Evolutionary conservation across 92 coral and sea anemone species (phyloP).

Genomic region (Blastomussa wellsi): DNA sequence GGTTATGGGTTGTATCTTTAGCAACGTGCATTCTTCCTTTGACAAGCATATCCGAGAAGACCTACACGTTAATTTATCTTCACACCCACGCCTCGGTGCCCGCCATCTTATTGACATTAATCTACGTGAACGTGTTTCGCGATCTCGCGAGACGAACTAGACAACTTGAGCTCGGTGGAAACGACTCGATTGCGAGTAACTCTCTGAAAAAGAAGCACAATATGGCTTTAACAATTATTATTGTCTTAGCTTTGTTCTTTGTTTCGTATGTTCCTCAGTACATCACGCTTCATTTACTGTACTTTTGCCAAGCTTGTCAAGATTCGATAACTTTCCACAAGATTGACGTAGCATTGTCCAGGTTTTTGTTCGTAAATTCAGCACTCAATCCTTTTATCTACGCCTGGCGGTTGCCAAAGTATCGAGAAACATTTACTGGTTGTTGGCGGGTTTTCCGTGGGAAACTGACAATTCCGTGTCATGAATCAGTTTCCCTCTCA

Average conservation of each 20-base stretch:
- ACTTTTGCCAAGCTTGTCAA: slow-evolving; percentile 11
- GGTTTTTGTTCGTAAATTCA: slow-evolving; percentile 24
- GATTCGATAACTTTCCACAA: slow-evolving; percentile 12
- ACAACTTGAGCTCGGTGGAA: background rate
- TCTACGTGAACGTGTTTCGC: slow-evolving; percentile 32
- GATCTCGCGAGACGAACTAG: slow-evolving; percentile 29
- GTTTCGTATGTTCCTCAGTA: slow-evolving; percentile 24
- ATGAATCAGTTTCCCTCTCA: background rate
- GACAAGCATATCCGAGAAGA: slow-evolving; percentile 22
- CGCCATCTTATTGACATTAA: slow-evolving; percentile 29
- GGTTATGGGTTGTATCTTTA: slow-evolving; percentile 35
- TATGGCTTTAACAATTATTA: slow-evolving; percentile 10
- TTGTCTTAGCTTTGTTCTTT: slow-evolving; percentile 24
- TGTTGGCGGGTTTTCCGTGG: background rate
- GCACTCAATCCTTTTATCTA: slow-evolving; percentile 38
- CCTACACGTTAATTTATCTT: slow-evolving; percentile 34
- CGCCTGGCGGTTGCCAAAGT: slow-evolving; percentile 27
- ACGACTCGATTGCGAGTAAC: background rate
- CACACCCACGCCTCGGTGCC: slow-evolving; percentile 55
- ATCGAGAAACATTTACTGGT: background rate
- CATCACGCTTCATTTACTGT: slow-evolving; percentile 15
- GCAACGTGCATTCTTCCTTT: slow-evolving; percentile 42
- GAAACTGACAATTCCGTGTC: background rate
- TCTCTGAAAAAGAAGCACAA: background rate
- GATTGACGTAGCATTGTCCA: slow-evolving; percentile 14